Evolutionary conservation across 2,113 vertebrate species (phyloP), one percentile per base, ranked within the genome.

Genomic region (Salvelinus alpinus): DNA sequence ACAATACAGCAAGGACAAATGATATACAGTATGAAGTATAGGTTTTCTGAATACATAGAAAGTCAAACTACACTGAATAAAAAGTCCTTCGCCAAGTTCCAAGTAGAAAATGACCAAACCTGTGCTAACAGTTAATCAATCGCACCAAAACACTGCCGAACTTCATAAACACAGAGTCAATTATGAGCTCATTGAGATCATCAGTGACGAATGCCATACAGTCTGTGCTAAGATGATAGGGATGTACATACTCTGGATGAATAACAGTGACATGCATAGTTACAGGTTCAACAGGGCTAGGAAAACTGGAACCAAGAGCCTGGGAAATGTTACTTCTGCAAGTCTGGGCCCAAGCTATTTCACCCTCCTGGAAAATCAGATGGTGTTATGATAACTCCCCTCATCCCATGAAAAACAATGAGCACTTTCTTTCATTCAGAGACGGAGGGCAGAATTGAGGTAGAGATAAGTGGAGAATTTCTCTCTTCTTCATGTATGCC

Each of bases 391-490:
- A 70, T 70, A 44, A 70, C 20, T 38, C 66, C 31, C 31, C 14
- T 8, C 66, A 3, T 38, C 13, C 27, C 29, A 68, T 31, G 13
- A 34, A 16, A 68, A 18, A 68, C 8, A 68, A 34, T 14, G 16
- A 68, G 66, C 5, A 38, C 7, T 31, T 14, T 18, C 16, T 67
- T 70, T 44, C 67, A 44, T 13, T 44, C 5, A 20, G 66, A 68
- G 67, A 69, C 9, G 12, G 38, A 70, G 67, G 24, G 13, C 8
- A 16, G 9, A 14, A 65, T 5, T 0, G 67, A 38, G 38, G n/a
- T 47, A 22, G 8, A 44, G 34, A 70, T 70, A 38, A 38, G 31
- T 70, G 67, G 16, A n/a, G 34, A 44, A 70, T 70, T 70, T 31
- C 38, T 38, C 66, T 47, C n/a, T 47, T 47, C 9, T 70, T 70